Percentiles rank a stretch among this genome's conserved stretches.
Evolutionary conservation across 2,888 invertebrate species (phyloP).

Genomic region (Mimas tiliae): DNA sequence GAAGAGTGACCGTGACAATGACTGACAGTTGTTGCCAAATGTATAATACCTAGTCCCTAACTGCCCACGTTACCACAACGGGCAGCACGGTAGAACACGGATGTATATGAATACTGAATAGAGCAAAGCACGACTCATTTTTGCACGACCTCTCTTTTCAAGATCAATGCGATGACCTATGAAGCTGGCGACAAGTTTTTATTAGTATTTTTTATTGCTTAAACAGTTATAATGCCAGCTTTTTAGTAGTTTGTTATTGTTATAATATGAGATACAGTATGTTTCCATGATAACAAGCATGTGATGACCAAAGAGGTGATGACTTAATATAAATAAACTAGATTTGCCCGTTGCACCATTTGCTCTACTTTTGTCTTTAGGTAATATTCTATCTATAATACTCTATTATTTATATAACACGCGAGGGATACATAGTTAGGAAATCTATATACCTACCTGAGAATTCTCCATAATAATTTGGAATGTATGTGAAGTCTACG

Average conservation of each 20-base stretch:
- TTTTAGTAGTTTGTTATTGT: slow-evolving; percentile 14
- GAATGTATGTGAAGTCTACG: too few species aligned
- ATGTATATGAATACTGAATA: slow-evolving; percentile 20
- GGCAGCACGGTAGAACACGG: not conserved
- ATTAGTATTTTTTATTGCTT: slow-evolving; percentile 29
- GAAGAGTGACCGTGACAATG: too few species aligned
- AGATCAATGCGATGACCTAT: slow-evolving; percentile 21
- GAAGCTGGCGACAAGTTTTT: slow-evolving; percentile 29
- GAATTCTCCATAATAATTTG: too few species aligned
- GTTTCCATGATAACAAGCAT: too few species aligned
- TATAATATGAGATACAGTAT: slow-evolving; percentile 1
- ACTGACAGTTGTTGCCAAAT: too few species aligned
- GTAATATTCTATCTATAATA: too few species aligned
- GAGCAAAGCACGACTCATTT: slow-evolving; percentile 18
- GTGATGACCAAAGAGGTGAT: too few species aligned
- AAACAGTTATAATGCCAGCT: slow-evolving; percentile 22
- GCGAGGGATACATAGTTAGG: too few species aligned
- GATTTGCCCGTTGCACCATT: not conserved
- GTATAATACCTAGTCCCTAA: too few species aligned
- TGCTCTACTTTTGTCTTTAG: not conserved
- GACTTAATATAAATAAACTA: not conserved
- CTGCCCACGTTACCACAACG: not conserved
- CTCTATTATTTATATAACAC: too few species aligned
- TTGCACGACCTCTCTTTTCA: slow-evolving; percentile 10
- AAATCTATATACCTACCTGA: too few species aligned